Evolutionary conservation across 1,140 invertebrate genomes (phyloP).

Genomic region (Ceratosolen solmsi): DNA sequence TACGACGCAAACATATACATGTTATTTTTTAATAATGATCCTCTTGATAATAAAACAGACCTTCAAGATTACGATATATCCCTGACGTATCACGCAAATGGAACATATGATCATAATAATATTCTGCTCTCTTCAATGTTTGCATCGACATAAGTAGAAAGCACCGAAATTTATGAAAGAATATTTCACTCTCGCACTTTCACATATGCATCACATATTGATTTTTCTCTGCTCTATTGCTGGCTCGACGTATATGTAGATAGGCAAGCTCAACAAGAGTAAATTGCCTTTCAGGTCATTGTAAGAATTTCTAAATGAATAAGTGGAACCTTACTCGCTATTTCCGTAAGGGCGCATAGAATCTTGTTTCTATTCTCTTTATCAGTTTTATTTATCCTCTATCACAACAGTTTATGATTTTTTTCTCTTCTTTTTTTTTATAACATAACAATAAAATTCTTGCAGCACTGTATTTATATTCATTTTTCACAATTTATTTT

Average conservation of each 20-base stretch:
- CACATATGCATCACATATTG: not conserved
- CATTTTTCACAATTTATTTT: not conserved
- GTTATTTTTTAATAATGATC: constrained; percentile 1
- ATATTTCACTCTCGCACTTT: not conserved
- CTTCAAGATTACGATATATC: not conserved
- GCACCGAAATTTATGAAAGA: constrained; percentile 30
- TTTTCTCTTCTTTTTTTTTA: not conserved
- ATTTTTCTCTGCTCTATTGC: constrained; percentile 13
- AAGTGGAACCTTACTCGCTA: constrained; percentile 5
- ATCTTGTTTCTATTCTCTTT: not conserved
- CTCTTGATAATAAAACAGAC: not conserved
- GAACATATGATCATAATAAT: not conserved
- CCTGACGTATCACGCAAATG: not conserved
- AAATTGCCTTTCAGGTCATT: constrained; percentile 29
- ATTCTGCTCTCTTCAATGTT: not conserved
- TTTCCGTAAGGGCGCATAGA: not conserved
- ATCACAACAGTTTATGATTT: not conserved
- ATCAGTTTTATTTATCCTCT: not conserved
- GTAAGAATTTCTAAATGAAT: constrained; percentile 43
- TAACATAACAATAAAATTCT: no score
- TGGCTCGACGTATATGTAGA: not conserved
- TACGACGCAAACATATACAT: not conserved
- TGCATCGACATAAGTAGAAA: not conserved
- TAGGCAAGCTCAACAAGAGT: not conserved
- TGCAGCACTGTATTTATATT: not conserved